phyloP scores from a whole-genome alignment of 2,888 invertebrate genomes.

The Candidula unifasciata region DNA sequence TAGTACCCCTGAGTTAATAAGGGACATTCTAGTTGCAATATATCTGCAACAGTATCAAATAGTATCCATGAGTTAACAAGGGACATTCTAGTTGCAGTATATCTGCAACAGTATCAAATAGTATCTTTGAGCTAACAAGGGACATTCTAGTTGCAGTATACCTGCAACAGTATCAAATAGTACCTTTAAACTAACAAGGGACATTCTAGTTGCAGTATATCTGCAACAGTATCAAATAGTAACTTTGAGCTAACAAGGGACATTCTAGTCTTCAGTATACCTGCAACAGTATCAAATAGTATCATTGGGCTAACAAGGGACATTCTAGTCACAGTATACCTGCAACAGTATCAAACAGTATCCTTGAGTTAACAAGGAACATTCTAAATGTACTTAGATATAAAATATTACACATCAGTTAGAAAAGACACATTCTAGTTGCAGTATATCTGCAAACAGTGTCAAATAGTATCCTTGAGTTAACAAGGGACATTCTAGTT shows the following conservation, averaged over 20 bases:
- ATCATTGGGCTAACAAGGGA: too few species aligned
- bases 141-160: not conserved
- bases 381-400: not conserved
- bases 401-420: not conserved
- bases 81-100: not conserved
- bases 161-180: not conserved
- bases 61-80: not conserved
- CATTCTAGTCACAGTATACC: too few species aligned
- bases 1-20: too few species aligned
- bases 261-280: too few species aligned
- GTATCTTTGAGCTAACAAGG: too few species aligned
- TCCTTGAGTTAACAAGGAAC: not conserved
- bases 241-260: not conserved
- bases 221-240: not conserved
- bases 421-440: too few species aligned
- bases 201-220: not conserved
- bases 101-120: not conserved
- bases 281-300: too few species aligned
- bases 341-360: not conserved
- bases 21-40: too few species aligned
- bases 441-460: too few species aligned
- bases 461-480: too few species aligned
- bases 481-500: too few species aligned
- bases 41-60: too few species aligned
- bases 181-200: not conserved